Conservation (phyloP, 1,140 invertebrate genomes). For the Portunus trituberculatus region DNA sequence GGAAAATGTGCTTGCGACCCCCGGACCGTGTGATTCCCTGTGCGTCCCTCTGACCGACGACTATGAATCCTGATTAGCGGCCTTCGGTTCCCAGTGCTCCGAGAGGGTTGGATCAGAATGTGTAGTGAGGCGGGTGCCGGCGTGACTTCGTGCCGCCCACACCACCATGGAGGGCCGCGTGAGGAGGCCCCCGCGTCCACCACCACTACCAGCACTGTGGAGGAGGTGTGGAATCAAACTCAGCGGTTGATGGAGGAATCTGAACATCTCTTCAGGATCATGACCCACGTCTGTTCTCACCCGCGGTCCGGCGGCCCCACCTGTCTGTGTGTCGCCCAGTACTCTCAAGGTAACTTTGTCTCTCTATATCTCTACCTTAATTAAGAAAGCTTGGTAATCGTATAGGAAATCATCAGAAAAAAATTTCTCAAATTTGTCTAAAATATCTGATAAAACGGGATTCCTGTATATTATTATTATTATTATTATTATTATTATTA, state of each 20-base stretch:
- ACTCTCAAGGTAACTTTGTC: slow-evolving; percentile 52
- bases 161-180: not conserved
- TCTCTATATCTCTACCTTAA: no score
- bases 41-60: slow-evolving; percentile 25
- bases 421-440: no score
- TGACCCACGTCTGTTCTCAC: slow-evolving; percentile 63
- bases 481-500: no score
- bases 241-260: slow-evolving; percentile 64
- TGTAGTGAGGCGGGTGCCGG: slow-evolving; percentile 39
- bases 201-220: slow-evolving; percentile 36
- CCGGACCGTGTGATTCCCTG: slow-evolving; percentile 17
- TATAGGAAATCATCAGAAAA: no score
- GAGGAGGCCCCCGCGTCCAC: not conserved
- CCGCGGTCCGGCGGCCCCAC: slow-evolving; percentile 43
- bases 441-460: no score
- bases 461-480: no score
- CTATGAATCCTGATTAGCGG: slow-evolving; percentile 68
- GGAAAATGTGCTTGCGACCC: slow-evolving; percentile 26
- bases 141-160: slow-evolving; percentile 3
- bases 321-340: slow-evolving; percentile 22
- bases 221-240: slow-evolving; percentile 64
- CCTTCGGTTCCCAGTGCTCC: not conserved
- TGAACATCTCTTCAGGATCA: slow-evolving; percentile 50
- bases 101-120: slow-evolving; percentile 37
- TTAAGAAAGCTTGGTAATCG: no score